Conservation (phyloP, 1,140 invertebrate species). For the Choristoneura fumiferana region DNA sequence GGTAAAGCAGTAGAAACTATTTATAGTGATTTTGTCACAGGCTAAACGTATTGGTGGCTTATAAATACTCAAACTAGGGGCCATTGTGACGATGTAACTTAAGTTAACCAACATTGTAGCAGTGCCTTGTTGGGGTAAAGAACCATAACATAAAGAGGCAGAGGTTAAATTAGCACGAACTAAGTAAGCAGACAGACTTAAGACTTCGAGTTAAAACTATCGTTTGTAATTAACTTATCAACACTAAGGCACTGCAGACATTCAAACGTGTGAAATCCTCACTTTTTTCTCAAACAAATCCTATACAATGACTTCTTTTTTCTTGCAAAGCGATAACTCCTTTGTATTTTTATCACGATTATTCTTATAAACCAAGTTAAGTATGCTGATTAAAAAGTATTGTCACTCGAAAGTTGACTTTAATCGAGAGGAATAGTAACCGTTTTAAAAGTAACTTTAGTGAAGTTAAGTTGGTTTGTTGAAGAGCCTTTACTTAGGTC, state of each 20-base stretch:
- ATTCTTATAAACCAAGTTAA: constrained; percentile 22
- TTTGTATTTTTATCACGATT: constrained; percentile 54
- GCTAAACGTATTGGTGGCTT: too few relatives aligned
- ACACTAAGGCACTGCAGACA: constrained; percentile 23
- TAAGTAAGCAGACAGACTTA: too few relatives aligned
- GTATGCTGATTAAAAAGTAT: background rate
- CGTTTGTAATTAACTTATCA: constrained; percentile 25
- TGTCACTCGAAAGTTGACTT: background rate
- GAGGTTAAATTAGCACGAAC: too few relatives aligned
- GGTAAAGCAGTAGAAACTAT: too few relatives aligned
- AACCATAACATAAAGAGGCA: too few relatives aligned
- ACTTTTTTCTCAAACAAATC: constrained; percentile 37
- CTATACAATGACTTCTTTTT: constrained; percentile 46
- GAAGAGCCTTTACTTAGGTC: constrained; percentile 7
- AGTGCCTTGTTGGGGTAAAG: too few relatives aligned
- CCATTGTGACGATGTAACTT: too few relatives aligned
- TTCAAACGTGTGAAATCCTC: constrained; percentile 43
- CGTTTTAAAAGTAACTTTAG: background rate
- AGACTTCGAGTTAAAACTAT: background rate
- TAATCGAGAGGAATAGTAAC: background rate
- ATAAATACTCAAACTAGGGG: too few relatives aligned
- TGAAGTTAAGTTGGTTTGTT: background rate
- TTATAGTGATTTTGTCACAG: too few relatives aligned
- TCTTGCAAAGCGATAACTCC: constrained; percentile 39
- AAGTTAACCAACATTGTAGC: too few relatives aligned